These are phyloP conservation scores for Tachystola acroxantha DNA, from an alignment of 2,888 invertebrate genomes.

Conservation along the genomic window DNA sequence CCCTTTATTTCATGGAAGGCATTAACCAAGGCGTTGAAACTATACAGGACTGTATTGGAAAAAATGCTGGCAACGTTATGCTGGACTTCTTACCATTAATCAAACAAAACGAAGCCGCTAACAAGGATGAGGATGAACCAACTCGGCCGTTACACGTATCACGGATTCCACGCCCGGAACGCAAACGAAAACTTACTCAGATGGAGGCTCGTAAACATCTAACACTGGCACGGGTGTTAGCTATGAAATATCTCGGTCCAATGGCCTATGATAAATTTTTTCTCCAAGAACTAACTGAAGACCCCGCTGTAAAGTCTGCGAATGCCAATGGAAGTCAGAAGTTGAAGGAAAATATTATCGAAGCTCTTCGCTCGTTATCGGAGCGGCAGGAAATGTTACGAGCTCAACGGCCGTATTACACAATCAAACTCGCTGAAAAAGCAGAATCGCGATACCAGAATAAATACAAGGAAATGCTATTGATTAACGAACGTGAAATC, in stretches of 20 bases:
- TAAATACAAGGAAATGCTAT: constrained; percentile 50
- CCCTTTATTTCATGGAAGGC: constrained; percentile 67
- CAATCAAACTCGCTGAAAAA: constrained; percentile 60
- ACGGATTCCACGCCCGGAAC: constrained; percentile 52
- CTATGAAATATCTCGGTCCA: constrained; percentile 69
- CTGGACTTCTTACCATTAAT: constrained; percentile 62
- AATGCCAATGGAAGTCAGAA: constrained; percentile 50
- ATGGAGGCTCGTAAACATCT: constrained; percentile 57
- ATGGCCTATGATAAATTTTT: constrained; percentile 73
- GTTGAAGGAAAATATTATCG: constrained; percentile 39
- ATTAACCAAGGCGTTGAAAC: constrained; percentile 67
- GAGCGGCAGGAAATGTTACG: constrained; percentile 67
- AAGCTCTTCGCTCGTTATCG: constrained; percentile 51
- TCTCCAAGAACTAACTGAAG: constrained; percentile 48
- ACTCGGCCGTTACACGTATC: constrained; percentile 43
- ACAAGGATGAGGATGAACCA: constrained; percentile 36
- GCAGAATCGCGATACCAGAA: constrained; percentile 60
- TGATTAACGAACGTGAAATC: constrained; percentile 54
- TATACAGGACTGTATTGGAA: constrained; percentile 67
- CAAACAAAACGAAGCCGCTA: constrained; percentile 45
- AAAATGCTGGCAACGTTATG: constrained; percentile 63
- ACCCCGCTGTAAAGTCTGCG: constrained; percentile 54
- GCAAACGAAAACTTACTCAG: constrained; percentile 55
- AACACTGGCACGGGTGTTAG: constrained; percentile 59
- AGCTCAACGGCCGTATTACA: constrained; percentile 64